Evolutionary conservation across 2,797 vertebrate species (phyloP).

Genomic region (Dipus sagitta): DNA sequence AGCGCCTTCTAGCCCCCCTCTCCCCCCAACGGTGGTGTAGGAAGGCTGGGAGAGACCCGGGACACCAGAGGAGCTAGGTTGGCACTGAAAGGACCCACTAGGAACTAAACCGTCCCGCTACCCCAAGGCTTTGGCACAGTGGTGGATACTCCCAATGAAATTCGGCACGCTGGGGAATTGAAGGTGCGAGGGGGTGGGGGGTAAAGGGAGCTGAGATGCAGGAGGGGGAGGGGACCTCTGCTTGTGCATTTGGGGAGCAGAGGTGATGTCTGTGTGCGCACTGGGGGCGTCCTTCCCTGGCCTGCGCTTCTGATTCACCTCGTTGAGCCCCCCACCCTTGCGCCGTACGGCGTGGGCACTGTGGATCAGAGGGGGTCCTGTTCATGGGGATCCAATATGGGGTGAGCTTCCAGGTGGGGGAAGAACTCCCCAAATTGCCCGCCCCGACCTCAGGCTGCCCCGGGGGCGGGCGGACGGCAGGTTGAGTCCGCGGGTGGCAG

Average conservation of each 20-base stretch:
- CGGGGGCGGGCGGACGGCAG: neutral
- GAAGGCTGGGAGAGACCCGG: neutral
- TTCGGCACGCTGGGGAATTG: neutral
- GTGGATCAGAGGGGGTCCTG: neutral
- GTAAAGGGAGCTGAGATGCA: neutral
- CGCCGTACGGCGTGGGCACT: neutral
- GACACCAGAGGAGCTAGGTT: neutral
- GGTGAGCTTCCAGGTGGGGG: conserved; percentile 16
- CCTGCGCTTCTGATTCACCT: conserved; percentile 76
- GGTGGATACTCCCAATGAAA: conserved; percentile 13
- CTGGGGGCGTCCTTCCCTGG: conserved; percentile 77
- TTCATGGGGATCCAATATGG: neutral
- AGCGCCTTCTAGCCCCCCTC: conserved; percentile 12
- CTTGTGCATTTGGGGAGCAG: conserved; percentile 1
- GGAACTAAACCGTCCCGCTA: neutral
- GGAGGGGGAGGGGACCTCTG: neutral
- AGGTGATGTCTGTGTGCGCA: conserved; percentile 80
- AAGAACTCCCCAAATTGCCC: neutral
- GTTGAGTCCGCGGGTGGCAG: neutral
- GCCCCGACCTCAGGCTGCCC: conserved; percentile 26
- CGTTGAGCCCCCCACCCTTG: neutral
- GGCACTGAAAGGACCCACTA: neutral
- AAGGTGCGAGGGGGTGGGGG: neutral
- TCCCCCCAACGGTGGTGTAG: neutral
- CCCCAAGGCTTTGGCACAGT: neutral